Evolutionary conservation across 2,113 vertebrate genomes (phyloP).

Genomic region (Phalacrocorax carbo): DNA sequence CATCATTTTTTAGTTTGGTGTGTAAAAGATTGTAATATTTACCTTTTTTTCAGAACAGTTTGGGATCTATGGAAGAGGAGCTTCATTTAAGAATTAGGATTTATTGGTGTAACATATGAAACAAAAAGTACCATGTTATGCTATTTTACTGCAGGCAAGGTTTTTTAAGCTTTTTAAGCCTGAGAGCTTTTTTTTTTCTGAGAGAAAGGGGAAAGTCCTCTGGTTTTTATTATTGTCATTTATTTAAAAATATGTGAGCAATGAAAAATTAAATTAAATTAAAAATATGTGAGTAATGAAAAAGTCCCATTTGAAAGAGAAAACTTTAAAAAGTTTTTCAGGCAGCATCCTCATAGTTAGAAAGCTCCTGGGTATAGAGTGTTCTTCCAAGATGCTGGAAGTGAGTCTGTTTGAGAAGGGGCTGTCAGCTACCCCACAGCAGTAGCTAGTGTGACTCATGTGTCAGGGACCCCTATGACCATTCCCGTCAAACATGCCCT

Average conservation of each 20-base stretch:
- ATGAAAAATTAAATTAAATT: neutral
- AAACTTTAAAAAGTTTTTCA: neutral
- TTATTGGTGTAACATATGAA: neutral
- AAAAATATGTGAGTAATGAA: neutral
- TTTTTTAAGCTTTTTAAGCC: neutral
- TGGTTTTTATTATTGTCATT: neutral
- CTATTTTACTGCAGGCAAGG: neutral
- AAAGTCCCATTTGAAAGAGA: neutral
- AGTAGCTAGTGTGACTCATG: no score
- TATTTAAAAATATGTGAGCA: neutral
- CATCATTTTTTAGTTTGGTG: neutral
- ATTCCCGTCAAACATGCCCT: neutral
- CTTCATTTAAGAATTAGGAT: neutral
- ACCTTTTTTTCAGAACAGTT: neutral
- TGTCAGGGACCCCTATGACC: neutral
- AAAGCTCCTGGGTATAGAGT: neutral
- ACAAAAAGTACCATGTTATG: neutral
- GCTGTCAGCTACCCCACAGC: neutral
- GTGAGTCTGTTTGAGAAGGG: neutral
- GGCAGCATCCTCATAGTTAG: neutral
- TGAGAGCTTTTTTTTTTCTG: neutral
- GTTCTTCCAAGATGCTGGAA: neutral
- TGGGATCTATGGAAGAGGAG: neutral
- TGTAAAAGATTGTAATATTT: neutral
- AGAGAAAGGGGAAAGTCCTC: neutral